phyloP scores from a whole-genome alignment of 1,140 invertebrate genomes.

The Aphaenogaster ashmeadi region DNA sequence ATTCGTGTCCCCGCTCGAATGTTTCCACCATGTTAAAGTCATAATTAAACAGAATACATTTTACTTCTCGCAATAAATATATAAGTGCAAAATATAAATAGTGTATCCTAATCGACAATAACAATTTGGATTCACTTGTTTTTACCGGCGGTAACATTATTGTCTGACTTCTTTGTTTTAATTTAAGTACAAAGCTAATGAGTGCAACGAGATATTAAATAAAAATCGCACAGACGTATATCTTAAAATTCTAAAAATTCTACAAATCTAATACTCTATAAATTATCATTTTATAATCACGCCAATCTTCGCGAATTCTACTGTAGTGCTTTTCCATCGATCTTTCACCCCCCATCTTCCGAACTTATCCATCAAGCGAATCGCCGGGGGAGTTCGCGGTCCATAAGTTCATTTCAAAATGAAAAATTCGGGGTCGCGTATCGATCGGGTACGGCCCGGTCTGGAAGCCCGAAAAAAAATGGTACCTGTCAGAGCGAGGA shows the following conservation, averaged over 20 bases:
- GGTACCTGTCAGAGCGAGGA: constrained; percentile 48
- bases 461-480: constrained; percentile 56
- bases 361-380: constrained; percentile 42
- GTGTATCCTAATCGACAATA: not conserved
- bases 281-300: constrained; percentile 4
- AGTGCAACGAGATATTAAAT: not conserved
- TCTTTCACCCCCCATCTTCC: not conserved
- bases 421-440: constrained; percentile 65
- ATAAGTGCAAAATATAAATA: not conserved
- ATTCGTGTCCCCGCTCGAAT: constrained; percentile 62
- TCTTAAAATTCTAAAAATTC: not conserved
- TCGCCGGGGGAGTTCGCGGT: not conserved
- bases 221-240: not conserved
- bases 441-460: constrained; percentile 15
- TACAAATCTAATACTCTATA: not conserved
- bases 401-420: constrained; percentile 56
- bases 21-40: constrained; percentile 53
- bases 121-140: not conserved
- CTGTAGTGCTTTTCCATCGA: not conserved
- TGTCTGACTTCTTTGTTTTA: not conserved
- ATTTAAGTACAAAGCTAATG: not conserved
- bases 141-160: not conserved
- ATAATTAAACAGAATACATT: constrained; percentile 57
- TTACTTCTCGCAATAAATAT: constrained; percentile 4
- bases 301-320: not conserved